Base-by-base conservation (phyloP, 2,888 invertebrate species). In the Apamea monoglypha region DNA sequence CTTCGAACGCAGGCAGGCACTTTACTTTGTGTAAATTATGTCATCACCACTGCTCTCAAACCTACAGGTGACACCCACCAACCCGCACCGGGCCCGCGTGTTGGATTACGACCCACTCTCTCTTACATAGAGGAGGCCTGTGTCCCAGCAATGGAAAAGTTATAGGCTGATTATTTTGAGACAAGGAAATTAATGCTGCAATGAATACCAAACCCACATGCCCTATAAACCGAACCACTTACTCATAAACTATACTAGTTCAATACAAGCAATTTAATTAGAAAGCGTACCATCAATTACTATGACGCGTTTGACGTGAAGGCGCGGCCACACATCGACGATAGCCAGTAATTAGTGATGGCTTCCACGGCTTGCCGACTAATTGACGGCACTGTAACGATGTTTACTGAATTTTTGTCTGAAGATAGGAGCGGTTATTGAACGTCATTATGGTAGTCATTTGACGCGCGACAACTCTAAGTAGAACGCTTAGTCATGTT, bases 251-350 rank as follows among this genome's bases (percentile, higher is more conserved):
- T 61, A 81, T 80, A 84, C 86, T 78, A 64, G 73, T 87, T 84
- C 80, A 80, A 85, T 89, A 86, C 78, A 88, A 90, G 92, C 94
- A 93, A 93, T 95, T 95, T 95, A 94, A 95, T 95, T 95, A 95
- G 90, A 89, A 90, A 89, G 86, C 92, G 91, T 92, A 84, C 90
- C 92, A 95, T 96, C 96, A 95, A 96, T 96, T 96, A 96, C 94
- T 94, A 85, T 85, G 84, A 94, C 93, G 89, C 86, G 91, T 94
- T 95, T 95, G 95, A 95, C 93, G 91, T 78, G 86, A 83, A 91
- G 96, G 95, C 89, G 95, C 92, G 90, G 84, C 85, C 75, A 84
- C 80, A 88, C 88, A 88, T 90, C 85, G 91, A 87, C 91, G 91
- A 91, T 91, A 86, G 79, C 88, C 80, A 91, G 94, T 91, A 92